Percentiles rank a stretch among this genome's conserved stretches.
Conservation (phyloP, 2,888 invertebrate species). For the Ischnura elegans region DNA sequence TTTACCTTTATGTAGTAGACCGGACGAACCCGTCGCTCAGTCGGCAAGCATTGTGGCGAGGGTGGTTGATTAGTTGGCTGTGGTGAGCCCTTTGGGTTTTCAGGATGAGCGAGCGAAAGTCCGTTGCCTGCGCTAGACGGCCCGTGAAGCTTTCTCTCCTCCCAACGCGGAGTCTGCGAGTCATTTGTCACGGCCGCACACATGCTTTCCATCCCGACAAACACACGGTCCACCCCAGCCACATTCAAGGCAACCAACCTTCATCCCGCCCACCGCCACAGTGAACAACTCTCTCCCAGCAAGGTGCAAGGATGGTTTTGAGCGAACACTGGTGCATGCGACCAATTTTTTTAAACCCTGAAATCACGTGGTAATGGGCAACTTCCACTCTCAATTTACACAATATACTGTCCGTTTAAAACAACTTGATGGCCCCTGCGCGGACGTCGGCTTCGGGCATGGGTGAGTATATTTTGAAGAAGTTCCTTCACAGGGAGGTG, state of each 20-base stretch:
- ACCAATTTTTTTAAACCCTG: too few species aligned
- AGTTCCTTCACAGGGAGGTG: too few species aligned
- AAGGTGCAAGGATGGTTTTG: too few species aligned
- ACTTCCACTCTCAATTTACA: too few species aligned
- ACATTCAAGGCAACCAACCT: neutral
- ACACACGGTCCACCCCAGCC: neutral
- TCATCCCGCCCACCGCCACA: neutral
- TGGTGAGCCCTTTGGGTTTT: neutral
- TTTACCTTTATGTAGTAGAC: neutral
- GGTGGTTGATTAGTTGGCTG: neutral
- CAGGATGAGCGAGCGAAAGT: neutral
- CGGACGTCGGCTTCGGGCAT: too few species aligned
- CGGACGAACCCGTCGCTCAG: neutral
- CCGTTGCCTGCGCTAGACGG: neutral
- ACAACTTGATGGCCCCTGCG: too few species aligned
- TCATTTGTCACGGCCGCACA: slow-evolving; percentile 9
- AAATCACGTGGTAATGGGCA: too few species aligned
- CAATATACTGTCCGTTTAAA: too few species aligned
- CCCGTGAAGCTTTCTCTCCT: neutral
- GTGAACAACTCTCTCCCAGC: neutral
- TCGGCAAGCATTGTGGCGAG: neutral
- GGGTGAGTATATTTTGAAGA: too few species aligned
- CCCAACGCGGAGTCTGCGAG: neutral
- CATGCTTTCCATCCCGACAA: slow-evolving; percentile 14
- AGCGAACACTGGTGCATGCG: too few species aligned